Evolutionary conservation across 2,797 vertebrate genomes (phyloP).

Genomic region (Sebastiscus albofasciatus): DNA sequence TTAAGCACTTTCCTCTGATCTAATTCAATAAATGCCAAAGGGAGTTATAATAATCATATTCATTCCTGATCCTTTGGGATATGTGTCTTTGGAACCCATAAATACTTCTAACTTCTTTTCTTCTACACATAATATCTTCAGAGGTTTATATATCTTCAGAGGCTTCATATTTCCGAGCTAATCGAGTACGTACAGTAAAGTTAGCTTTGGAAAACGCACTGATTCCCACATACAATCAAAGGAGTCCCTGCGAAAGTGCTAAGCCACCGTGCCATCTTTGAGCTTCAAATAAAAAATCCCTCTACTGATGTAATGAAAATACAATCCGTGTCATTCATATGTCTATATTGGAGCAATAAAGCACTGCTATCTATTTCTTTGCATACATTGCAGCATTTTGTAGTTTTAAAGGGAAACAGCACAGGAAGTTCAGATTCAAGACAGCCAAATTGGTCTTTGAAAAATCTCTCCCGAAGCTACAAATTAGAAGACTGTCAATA

Average conservation of each 20-base stretch:
- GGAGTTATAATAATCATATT: slow-evolving; percentile 79
- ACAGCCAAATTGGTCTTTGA: slow-evolving; percentile 26
- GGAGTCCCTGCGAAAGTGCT: slow-evolving; percentile 58
- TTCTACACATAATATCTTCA: slow-evolving; percentile 54
- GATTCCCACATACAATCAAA: slow-evolving; percentile 66
- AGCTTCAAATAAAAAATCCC: slow-evolving; percentile 53
- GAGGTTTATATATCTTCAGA: slow-evolving; percentile 50
- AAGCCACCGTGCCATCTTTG: slow-evolving; percentile 40
- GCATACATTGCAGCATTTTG: slow-evolving; percentile 53
- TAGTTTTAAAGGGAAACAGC: slow-evolving; percentile 58
- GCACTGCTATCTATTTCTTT: slow-evolving; percentile 19
- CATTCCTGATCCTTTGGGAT: slow-evolving; percentile 70
- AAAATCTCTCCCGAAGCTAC: slow-evolving; percentile 15
- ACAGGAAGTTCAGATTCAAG: slow-evolving; percentile 22
- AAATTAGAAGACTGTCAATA: slow-evolving; percentile 30
- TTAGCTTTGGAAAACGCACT: slow-evolving; percentile 55
- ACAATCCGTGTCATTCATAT: slow-evolving; percentile 47
- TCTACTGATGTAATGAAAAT: slow-evolving; percentile 50
- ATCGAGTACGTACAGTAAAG: slow-evolving; percentile 54
- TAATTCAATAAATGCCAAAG: slow-evolving; percentile 79
- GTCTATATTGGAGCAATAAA: slow-evolving; percentile 41
- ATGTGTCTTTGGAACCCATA: slow-evolving; percentile 72
- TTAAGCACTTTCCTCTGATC: slow-evolving; percentile 78
- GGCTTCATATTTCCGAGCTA: slow-evolving; percentile 53
- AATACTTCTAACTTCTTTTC: slow-evolving; percentile 70